Conservation (phyloP, 1,140 invertebrate genomes). For the Bombus fervidus region DNA sequence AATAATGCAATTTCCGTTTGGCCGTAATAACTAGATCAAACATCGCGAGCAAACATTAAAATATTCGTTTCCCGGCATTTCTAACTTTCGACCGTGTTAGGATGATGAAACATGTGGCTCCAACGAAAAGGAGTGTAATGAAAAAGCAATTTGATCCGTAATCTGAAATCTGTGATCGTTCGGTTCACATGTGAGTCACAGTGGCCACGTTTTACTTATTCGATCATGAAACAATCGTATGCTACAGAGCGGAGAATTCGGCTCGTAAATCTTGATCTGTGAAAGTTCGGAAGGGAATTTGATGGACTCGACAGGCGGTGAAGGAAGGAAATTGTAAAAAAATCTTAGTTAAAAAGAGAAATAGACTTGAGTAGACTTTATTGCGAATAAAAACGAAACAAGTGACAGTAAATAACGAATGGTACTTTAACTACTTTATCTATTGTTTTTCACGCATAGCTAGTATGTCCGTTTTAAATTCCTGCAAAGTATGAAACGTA, state of each 20-base stretch:
- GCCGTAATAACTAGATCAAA: not conserved
- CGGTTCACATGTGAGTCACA: not conserved
- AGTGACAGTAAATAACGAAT: not conserved
- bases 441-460: too few relatives aligned
- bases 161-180: not conserved
- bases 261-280: conserved; percentile 45
- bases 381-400: not conserved
- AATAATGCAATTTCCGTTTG: not conserved
- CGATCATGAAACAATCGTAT: conserved; percentile 47
- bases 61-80: not conserved
- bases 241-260: conserved; percentile 1
- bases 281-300: conserved; percentile 47
- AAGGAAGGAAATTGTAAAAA: not conserved
- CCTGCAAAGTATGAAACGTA: rapidly evolving
- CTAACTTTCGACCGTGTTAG: not conserved
- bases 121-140: not conserved
- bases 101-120: not conserved
- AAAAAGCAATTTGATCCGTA: not conserved
- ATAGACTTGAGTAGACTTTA: not conserved
- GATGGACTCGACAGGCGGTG: conserved; percentile 19
- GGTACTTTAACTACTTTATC: not conserved
- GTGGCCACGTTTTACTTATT: conserved; percentile 30
- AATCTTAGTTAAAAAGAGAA: too few relatives aligned
- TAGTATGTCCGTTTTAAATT: not conserved
- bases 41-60: not conserved